These are phyloP conservation scores for Alectoris magna DNA, from an alignment of 2,797 vertebrate genomes.

Conservation along the genomic window DNA sequence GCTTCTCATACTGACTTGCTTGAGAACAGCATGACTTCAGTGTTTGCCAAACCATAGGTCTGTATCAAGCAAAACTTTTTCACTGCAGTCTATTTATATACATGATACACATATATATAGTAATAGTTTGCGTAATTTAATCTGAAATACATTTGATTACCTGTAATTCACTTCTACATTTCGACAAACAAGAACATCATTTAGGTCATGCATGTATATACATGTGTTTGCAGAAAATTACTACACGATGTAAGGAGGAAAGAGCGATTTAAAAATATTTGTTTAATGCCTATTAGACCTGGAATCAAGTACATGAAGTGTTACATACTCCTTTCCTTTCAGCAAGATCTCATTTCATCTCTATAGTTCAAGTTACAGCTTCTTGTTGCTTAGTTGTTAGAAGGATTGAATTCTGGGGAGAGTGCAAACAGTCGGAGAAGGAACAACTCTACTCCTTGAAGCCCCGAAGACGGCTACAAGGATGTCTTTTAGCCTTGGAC, in stretches of 20 bases:
- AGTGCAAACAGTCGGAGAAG: not conserved
- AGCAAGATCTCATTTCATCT: not conserved
- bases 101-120: not conserved
- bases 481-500: not conserved
- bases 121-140: not conserved
- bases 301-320: not conserved
- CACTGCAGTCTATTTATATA: not conserved
- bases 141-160: not conserved
- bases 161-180: not conserved
- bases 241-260: not conserved
- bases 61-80: not conserved
- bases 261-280: not conserved
- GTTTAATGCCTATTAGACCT: not conserved
- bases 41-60: not conserved
- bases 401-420: not conserved
- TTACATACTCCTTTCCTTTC: not conserved
- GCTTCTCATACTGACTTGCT: conserved; percentile 9
- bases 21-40: conserved; percentile 6
- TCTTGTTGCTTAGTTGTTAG: not conserved
- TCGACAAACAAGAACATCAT: not conserved
- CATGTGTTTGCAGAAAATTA: not conserved
- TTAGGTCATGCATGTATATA: not conserved
- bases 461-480: not conserved
- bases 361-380: not conserved
- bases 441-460: not conserved